Percentiles rank a stretch among this genome's conserved stretches.
Conservation (phyloP, 2,888 invertebrate genomes). For the Plusia festucae region DNA sequence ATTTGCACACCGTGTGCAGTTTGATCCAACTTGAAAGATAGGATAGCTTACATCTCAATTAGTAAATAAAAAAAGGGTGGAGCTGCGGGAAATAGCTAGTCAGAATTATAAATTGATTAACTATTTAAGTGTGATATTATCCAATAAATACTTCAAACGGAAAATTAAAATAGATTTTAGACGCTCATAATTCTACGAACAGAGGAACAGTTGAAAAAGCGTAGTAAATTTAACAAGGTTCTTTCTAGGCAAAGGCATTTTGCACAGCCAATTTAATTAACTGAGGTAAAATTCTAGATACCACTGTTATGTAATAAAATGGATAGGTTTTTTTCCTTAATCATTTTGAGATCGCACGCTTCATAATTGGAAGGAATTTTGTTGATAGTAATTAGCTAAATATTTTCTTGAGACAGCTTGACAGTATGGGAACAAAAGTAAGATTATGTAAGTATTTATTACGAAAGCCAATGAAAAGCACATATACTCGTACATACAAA, state of each 20-base stretch:
- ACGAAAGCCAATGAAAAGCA: no score
- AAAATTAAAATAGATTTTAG: no score
- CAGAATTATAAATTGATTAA: neutral
- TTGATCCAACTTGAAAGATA: no score
- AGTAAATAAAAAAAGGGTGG: no score
- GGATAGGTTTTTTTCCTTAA: neutral
- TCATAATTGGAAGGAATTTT: slow-evolving; percentile 4
- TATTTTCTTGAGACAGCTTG: neutral
- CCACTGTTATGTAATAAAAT: neutral
- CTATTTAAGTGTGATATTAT: no score
- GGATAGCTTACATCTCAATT: no score
- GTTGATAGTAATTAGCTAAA: slow-evolving; percentile 4
- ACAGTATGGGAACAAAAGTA: neutral
- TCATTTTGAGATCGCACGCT: slow-evolving; percentile 1
- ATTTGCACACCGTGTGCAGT: no score
- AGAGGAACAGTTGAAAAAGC: neutral
- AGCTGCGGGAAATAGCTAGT: no score
- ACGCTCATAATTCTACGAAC: no score
- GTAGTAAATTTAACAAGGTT: neutral
- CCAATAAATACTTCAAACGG: no score
- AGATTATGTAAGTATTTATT: neutral
- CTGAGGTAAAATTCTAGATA: neutral
- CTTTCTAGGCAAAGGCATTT: neutral
- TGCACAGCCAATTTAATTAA: slow-evolving; percentile 4
- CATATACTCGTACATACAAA: no score